Percentiles rank a stretch among this genome's conserved stretches.
Conservation (phyloP, 2,888 invertebrate genomes). For the Netelia melanura region DNA sequence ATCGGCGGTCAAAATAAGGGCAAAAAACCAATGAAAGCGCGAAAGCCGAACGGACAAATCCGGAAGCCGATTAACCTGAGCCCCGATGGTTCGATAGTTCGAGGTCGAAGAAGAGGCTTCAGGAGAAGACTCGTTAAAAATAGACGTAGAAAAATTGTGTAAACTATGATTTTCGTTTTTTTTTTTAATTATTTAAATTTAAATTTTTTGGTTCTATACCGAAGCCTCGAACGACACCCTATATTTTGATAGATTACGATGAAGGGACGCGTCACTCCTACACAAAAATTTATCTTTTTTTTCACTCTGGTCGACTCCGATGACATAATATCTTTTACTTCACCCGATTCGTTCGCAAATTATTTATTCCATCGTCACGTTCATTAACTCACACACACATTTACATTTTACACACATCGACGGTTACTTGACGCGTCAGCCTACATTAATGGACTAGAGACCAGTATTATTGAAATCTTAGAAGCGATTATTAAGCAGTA, state of each 20-base stretch:
- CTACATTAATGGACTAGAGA: conserved; percentile 75
- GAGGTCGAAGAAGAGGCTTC: conserved; percentile 71
- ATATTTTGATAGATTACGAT: conserved; percentile 29
- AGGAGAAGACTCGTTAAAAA: conserved; percentile 74
- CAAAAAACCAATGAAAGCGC: conserved; percentile 69
- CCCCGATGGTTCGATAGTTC: conserved; percentile 71
- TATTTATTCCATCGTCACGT: conserved; percentile 62
- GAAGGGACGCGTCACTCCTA: conserved; percentile 55
- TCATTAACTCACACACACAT: conserved; percentile 30
- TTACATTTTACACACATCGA: background rate
- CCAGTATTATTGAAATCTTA: conserved; percentile 80
- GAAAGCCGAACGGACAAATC: conserved; percentile 71
- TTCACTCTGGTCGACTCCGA: conserved; percentile 8
- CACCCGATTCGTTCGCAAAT: conserved; percentile 52
- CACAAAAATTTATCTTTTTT: conserved; percentile 19
- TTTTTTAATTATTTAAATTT: conserved; percentile 20
- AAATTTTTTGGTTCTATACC: conserved; percentile 13
- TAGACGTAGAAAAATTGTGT: conserved; percentile 72
- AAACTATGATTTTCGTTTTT: conserved; percentile 31
- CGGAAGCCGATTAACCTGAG: conserved; percentile 69
- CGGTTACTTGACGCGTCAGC: conserved; percentile 59
- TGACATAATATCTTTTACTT: conserved; percentile 29
- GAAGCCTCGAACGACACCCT: conserved; percentile 57
- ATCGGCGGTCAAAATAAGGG: conserved; percentile 50
- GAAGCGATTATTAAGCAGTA: conserved; percentile 68